Evolutionary conservation across 2,113 vertebrate species (phyloP).

Genomic region (Platichthys stellatus): DNA sequence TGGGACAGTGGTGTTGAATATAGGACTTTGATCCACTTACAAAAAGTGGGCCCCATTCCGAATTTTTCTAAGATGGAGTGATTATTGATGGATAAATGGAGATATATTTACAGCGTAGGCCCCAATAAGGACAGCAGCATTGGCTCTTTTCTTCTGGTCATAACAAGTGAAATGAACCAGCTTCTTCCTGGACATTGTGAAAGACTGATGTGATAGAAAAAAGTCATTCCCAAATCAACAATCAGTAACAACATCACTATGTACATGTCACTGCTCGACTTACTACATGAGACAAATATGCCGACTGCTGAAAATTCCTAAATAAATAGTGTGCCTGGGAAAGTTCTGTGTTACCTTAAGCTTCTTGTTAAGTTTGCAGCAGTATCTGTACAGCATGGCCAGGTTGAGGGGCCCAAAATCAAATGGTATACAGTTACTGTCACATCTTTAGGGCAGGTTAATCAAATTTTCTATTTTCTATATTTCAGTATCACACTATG

Average conservation of each 20-base stretch:
- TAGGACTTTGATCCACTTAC: too few species aligned
- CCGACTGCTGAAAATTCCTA: neutral
- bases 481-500: too few species aligned
- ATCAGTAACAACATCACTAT: too few species aligned
- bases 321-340: neutral
- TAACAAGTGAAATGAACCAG: constrained; percentile 91
- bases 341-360: constrained; percentile 86
- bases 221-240: neutral
- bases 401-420: constrained; percentile 94
- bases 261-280: too few species aligned
- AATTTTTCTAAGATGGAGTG: neutral
- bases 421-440: too few species aligned
- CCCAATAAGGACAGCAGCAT: constrained; percentile 91
- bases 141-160: constrained; percentile 91
- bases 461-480: too few species aligned
- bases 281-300: too few species aligned
- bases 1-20: too few species aligned
- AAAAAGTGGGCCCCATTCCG: too few species aligned
- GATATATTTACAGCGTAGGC: constrained; percentile 89
- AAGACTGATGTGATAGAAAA: constrained; percentile 81
- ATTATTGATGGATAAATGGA: neutral
- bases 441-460: too few species aligned
- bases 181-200: constrained; percentile 90
- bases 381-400: constrained; percentile 93
- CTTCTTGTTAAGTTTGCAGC: constrained; percentile 94